A percentile compares a stretch with the other conserved stretches of the same genome.
Evolutionary conservation across 2,888 invertebrate genomes (phyloP).

Genomic region (Synanthedon tipuliformis): DNA sequence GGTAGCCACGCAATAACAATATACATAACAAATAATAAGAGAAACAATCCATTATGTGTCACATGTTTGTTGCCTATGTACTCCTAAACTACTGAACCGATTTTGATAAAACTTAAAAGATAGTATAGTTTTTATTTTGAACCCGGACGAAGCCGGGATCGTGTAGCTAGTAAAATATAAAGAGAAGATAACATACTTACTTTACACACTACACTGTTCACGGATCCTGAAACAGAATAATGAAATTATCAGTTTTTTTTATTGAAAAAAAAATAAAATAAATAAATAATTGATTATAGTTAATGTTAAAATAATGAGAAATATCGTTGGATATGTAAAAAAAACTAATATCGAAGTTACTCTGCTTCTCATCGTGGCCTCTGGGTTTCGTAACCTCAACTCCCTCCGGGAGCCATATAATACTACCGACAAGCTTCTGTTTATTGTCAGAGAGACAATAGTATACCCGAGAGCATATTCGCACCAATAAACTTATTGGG

Average conservation of each 20-base stretch:
- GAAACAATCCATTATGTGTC: too few relatives aligned
- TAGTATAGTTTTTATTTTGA: too few relatives aligned
- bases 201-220: neutral
- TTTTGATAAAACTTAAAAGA: too few relatives aligned
- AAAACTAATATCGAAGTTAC: too few relatives aligned
- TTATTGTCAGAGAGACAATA: neutral
- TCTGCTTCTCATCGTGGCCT: neutral
- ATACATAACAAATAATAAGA: too few relatives aligned
- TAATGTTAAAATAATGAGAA: too few relatives aligned
- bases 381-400: neutral
- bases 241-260: neutral
- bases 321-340: too few relatives aligned
- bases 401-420: neutral
- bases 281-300: neutral
- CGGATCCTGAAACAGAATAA: neutral
- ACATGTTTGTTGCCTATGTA: too few relatives aligned
- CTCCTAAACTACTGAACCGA: too few relatives aligned
- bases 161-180: too few relatives aligned
- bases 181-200: neutral
- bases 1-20: too few relatives aligned
- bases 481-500: neutral
- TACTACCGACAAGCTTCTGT: neutral
- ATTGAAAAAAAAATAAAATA: neutral
- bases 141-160: too few relatives aligned
- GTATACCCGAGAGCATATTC: neutral